Base-by-base conservation (phyloP, 2,113 vertebrate genomes). In the Gasterosteus aculeatus region DNA sequence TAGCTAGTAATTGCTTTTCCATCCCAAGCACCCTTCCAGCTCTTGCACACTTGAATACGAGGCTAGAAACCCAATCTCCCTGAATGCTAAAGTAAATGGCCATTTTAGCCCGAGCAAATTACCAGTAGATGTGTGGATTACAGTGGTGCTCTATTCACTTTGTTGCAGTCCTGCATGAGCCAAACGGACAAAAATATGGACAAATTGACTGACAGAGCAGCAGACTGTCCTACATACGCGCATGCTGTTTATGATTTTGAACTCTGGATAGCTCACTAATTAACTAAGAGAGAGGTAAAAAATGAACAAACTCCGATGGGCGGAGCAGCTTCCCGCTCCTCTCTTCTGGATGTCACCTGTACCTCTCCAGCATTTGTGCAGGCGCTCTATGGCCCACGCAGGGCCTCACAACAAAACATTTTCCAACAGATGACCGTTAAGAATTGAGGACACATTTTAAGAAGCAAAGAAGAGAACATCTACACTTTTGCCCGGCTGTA, bases 61-160 rank as follows among this genome's bases (percentile, higher is more conserved):
- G 80, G 81, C 84, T 86, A 82, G 87, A 82, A 86, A 86, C 58
- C 68, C 75, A 86, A 86, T 88, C 88, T 86, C 77, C 44, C 75
- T 62, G 88, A 89, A 77, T 72, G 71, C 8, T 22, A 78, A 81
- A 81, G 81, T 85, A 86, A 89, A 90, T 89, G 88, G 82, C 83
- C 86, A 84, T 87, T 86, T 87, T 69, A 88, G 77, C 85, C 58
- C 61, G 56, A 81, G 71, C 82, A 86, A 76, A 86, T 90, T 86
- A 69, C 68, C 78, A 83, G 78, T 85, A 87, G 83, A 91, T 86
- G 75, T 79, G 39, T 66, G 77, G 86, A 86, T 87, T 87, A 85
- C 22, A 26, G 22, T 87, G 72, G 66, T 78, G 75, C 75, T 85
- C 78, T 76, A 57, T 82, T 65, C 78, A 72, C 80, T 75, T 78